Conservation (phyloP, 2,797 vertebrate genomes). For the Gallinago solitaria region DNA sequence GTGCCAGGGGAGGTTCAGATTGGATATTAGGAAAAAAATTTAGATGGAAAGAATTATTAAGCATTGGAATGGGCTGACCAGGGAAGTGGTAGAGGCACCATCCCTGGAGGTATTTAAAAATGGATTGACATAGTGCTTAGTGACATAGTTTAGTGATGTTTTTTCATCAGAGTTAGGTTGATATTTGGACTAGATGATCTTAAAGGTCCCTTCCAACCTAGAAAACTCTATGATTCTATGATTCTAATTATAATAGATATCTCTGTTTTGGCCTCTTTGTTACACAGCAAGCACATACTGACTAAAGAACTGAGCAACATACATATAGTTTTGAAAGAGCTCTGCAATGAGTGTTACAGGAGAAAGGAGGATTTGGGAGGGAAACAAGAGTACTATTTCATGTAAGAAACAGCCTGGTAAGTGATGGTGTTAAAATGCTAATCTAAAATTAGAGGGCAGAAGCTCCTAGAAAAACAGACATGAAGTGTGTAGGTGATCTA, state of each 20-base stretch:
- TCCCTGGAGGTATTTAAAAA: no score
- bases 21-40: no score
- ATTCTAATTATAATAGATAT: not conserved
- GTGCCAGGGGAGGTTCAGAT: no score
- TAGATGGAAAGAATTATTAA: no score
- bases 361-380: not conserved
- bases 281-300: not conserved
- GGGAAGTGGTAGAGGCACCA: no score
- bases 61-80: no score
- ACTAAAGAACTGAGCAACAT: not conserved
- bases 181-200: no score
- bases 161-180: no score
- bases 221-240: no score
- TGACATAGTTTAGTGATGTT: no score
- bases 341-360: not conserved
- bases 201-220: no score
- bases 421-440: not conserved
- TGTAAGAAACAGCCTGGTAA: not conserved
- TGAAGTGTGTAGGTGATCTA: not conserved
- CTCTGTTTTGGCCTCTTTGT: not conserved
- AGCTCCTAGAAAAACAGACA: not conserved
- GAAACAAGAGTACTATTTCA: not conserved
- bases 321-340: not conserved
- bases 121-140: no score
- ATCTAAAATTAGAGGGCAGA: not conserved